Conservation (phyloP, 2,888 invertebrate species). For the Lasiommata megera region DNA sequence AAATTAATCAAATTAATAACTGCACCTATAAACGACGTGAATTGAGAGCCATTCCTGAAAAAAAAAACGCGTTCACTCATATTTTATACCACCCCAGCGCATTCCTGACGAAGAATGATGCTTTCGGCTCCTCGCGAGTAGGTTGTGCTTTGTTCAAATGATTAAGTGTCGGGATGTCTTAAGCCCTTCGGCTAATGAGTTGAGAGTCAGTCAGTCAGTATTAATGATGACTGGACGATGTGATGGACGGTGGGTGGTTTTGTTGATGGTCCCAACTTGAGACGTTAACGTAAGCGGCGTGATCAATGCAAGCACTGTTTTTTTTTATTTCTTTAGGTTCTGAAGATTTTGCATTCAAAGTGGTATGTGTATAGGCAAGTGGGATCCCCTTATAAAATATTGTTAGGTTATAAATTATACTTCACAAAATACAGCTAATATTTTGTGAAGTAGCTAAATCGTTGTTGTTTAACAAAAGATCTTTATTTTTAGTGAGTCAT, state of each 20-base stretch:
- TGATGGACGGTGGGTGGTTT: constrained; percentile 69
- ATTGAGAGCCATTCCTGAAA: no score
- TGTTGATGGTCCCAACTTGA: constrained; percentile 42
- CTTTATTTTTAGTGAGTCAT: no score
- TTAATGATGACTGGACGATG: constrained; percentile 74
- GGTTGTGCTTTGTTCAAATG: constrained; percentile 80
- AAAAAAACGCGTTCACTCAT: constrained; percentile 29
- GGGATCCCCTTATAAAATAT: no score
- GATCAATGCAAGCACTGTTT: constrained; percentile 23
- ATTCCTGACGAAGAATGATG: constrained; percentile 81
- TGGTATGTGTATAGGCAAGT: no score
- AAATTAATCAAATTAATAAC: no score
- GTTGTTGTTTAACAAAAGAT: no score
- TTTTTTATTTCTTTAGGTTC: neutral
- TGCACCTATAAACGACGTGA: no score
- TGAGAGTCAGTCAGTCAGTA: constrained; percentile 72
- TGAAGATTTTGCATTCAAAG: no score
- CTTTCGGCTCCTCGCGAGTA: constrained; percentile 77
- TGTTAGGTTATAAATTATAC: no score
- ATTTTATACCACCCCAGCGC: constrained; percentile 49
- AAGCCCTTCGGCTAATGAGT: constrained; percentile 81
- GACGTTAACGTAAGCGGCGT: constrained; percentile 44
- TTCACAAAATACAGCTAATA: no score
- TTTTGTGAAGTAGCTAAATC: no score
- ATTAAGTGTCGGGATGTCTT: constrained; percentile 74